Base-by-base conservation (phyloP, 2,888 invertebrate species). In the Drosophila nr. perissopoda region DNA sequence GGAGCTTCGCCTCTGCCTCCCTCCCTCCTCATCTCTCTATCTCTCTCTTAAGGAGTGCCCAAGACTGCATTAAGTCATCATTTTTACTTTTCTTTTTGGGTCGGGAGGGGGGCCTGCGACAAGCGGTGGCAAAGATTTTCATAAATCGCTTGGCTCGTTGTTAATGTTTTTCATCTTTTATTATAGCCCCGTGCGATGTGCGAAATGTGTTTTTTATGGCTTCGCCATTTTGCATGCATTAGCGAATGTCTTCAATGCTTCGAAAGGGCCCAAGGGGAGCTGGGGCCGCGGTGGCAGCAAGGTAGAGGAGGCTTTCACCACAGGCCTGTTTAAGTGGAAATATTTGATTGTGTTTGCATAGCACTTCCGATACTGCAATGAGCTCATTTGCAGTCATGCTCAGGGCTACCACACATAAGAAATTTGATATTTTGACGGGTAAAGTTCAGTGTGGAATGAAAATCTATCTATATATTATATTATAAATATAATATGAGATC, bases 161-260 rank as follows among this genome's bases (percentile, higher is more conserved):
- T 74, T 87, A 76, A 82, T 82, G 83, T 80, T 81, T 82, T 88
- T 69, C 83, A 88, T 88, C 74, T 86, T 80, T 83, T 86, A 85
- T 73, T 84, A 80, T 58, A 69, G 57, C 52, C 65, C 42, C 61
- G 59, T 57, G 64, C 69, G 66, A 69, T 53, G 73, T 72, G 78
- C 62, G 69, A 84, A 78, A 88, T 83, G 80, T 86, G 87, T 71
- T 89, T 85, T 88, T 85, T 89, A 89, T 85, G 85, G 89, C 87
- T 87, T 74, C 82, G 87, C 77, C 85, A 85, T 85, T 89, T 89
- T 89, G 84, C 87, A 89, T 87, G 89, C 87, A 89, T 89, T 89
- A 89, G 79, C 82, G 77, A 61, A 62, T 68, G 54, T 56, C 76
- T 62, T 21, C 51, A 57, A 13, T 36, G 71, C 36, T 18, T 21